Evolutionary conservation across 1,140 invertebrate species (phyloP), one percentile per base, ranked within the genome.

Genomic region (Nylanderia fulva): DNA sequence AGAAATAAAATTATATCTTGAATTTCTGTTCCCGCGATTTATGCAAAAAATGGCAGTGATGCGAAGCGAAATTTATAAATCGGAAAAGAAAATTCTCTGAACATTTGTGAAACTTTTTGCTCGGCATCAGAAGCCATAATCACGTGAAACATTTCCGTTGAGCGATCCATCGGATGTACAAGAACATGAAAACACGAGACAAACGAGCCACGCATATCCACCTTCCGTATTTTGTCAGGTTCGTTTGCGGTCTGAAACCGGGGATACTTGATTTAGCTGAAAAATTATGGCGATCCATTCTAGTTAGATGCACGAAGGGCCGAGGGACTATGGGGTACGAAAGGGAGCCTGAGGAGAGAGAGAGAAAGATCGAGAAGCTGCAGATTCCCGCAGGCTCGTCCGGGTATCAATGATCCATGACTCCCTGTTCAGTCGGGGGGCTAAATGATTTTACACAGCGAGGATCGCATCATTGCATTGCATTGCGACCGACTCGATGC

Each of bases 241-340:
- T 93, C 92, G 92, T 93, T 93, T 93, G 85, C 90, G 63, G 85
- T 52, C 63, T 39, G 85, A 58, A 58, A 48, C 45, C 88, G 83
- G 82, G 72, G 85, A 90, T 90, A 86, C 90, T 93, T 91, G 87
- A 84, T 87, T 87, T 79, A 24, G 79, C 84, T 92, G 93, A 94
- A 93, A 94, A 94, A 94, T 94, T 82, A 91, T 68, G 75, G 86
- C 90, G 91, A 94, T 95, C 88, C 92, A 94, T 95, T 94, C 93
- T 95, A 94, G 93, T 94, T 95, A 95, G 89, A 93, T 85, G 69
- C 89, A 88, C 72, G 64, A 82, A 88, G 86, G 3, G 84, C 54
- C 72, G 42, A 56, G 87, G 87, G 52, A 56, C 54, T 39, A 45
- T 58, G 52, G 74, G 18, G 74, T 15, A 27, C 24, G 24, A 24